Evolutionary conservation across 2,888 invertebrate species (phyloP), one percentile per base, ranked within the genome.

Genomic region (Malthinus flaveolus): DNA sequence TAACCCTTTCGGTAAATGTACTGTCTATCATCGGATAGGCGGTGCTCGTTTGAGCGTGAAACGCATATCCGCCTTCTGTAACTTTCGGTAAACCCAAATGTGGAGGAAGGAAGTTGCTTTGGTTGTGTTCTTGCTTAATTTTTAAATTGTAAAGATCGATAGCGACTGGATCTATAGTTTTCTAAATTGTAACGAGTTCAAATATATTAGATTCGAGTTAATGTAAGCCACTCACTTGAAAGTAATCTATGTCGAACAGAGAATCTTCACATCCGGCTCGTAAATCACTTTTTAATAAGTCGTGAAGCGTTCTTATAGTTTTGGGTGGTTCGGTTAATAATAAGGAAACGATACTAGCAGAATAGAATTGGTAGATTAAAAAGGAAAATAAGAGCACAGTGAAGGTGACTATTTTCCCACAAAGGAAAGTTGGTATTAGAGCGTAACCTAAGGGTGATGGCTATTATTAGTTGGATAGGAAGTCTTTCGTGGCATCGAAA

Each of bases 361-460:
- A 87, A 73, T 88, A 89, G 73, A 87, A 88, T 70, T 88, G 88
- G 72, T 86, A 87, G 42, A 87, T 76, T 12, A 84, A 80, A 59
- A 87, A 79, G 0, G 85, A 80, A 71, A 85, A 86, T 1, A 86
- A 50, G 32, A 73, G 71, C 46, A 72, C 62, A 48, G 69, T 72
- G 12, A 76, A 49, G 7, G 71, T 68, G 13, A 73, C 49, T 15
- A 73, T 74, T 9, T 73, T 63, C 45, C 69, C 69, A 59, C 73
- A 70, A 7, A 70, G 56, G 7, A 71, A 61, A 15, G 52, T 58
- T 9, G 73, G 72, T 45, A 61, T 62, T 36, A 70, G 69, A 9
- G 68, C 63, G 10, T 69, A 69, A 32, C 75, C 73, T 72, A 55
- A 49, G 23, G 23, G 23, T 23, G 5, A 23, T 23, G 5, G 5